Conservation (phyloP, 2,797 vertebrate genomes). For the Acrossocheilus wenchowensis region DNA sequence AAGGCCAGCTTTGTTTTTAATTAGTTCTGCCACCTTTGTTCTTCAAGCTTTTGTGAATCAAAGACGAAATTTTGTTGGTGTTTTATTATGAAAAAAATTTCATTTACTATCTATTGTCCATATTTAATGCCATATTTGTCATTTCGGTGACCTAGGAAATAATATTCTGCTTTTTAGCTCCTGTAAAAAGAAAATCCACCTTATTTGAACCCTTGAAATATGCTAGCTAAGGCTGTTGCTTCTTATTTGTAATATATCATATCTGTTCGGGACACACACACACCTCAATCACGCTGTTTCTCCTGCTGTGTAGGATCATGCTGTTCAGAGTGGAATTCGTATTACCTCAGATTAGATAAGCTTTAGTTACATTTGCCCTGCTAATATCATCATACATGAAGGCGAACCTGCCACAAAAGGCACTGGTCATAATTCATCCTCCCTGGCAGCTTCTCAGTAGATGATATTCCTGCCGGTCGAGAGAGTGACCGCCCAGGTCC, state of each 20-base stretch:
- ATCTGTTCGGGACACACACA: constrained; percentile 5
- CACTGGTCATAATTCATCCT: constrained; percentile 30
- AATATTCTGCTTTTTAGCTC: too few species aligned
- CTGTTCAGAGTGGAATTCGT: background rate
- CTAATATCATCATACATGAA: constrained; percentile 13
- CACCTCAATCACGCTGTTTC: background rate
- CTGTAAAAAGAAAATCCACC: background rate
- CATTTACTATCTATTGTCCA: background rate
- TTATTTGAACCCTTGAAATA: constrained; percentile 5
- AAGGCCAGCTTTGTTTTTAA: constrained; percentile 21
- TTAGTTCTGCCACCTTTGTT: constrained; percentile 12
- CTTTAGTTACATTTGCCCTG: constrained; percentile 10
- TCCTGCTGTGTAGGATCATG: background rate
- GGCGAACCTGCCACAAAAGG: background rate
- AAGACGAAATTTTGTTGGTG: constrained; percentile 5
- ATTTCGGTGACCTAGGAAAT: background rate
- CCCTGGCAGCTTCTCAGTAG: constrained; percentile 15
- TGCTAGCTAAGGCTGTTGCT: background rate
- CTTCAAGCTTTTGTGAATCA: background rate
- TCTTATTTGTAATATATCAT: background rate
- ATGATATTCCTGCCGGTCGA: constrained; percentile 37
- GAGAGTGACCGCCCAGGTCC: constrained; percentile 45
- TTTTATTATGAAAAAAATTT: background rate
- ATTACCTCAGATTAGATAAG: constrained; percentile 35
- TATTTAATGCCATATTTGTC: background rate